Base-by-base conservation (phyloP, 2,113 vertebrate genomes). In the Spea multiplicata region DNA sequence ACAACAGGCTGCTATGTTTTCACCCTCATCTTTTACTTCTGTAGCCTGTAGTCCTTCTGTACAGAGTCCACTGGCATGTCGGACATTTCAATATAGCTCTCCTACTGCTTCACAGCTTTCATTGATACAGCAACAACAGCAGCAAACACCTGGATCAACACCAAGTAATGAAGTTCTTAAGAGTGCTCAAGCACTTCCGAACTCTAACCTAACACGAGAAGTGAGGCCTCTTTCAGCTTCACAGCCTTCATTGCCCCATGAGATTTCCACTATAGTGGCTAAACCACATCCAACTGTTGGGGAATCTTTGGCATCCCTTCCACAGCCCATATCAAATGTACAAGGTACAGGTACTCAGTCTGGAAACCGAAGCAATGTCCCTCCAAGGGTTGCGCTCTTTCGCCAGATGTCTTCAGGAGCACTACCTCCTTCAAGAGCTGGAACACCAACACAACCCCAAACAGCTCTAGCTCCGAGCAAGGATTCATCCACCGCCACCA, bases 321-420 rank as follows among this genome's bases (percentile, higher is more conserved):
- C 91, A 5, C 94, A 94, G 13, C 95, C 94, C 0, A 67, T 88
- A 70, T 84, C 91, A 0, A 84, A 88, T 0, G 85, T 87, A 45
- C 94, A 93, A 61, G 87, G 91, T 78, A 81, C 93, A 66, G 85
- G 85, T 74, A 85, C 93, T 81, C 94, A 93, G 53, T 85, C 91
- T 0, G 87, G 89, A 57, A 88, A 88, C 84, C 91, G 94, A 83
- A 90, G 88, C 87, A 90, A 90, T 0, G 92, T 97, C 55, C 96
- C 96, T 0, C 96, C 93, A 84, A 87, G 94, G 65, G 94, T 98
- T 84, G 92, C 93, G 8, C 91, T 97, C 61, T 98, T 98, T 90
- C 92, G 95, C 70, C 97, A 98, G 89, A 98, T 98, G 97, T 98
- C 96, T 0, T 97, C 97, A 0, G 96, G 96, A 82, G 95, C 96